phyloP scores from a whole-genome alignment of 1,140 invertebrate genomes.

The Drosophila takahashii region DNA sequence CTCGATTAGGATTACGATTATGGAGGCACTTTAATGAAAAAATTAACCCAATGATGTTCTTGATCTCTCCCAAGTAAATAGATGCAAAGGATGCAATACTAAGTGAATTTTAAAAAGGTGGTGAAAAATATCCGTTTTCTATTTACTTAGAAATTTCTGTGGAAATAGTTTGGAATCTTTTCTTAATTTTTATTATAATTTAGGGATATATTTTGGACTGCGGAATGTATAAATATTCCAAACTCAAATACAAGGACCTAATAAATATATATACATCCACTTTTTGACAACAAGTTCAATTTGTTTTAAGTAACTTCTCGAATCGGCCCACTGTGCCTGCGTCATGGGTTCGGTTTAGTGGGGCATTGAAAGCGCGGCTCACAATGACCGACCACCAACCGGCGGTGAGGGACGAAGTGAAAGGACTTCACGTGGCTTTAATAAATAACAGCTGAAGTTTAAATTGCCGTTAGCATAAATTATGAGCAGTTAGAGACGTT shows the following conservation, averaged over 20 bases:
- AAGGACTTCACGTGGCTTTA: slow-evolving; percentile 56
- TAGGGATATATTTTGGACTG: too few species aligned
- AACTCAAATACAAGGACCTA: too few species aligned
- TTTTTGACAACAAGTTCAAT: too few species aligned
- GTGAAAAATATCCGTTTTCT: too few species aligned
- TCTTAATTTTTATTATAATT: neutral
- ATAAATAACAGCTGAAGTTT: slow-evolving; percentile 80
- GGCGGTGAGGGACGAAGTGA: neutral
- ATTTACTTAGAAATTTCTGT: too few species aligned
- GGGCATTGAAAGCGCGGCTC: slow-evolving; percentile 53
- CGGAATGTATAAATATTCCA: too few species aligned
- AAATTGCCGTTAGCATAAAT: slow-evolving; percentile 82
- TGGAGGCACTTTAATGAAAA: slow-evolving; percentile 37
- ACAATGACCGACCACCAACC: slow-evolving; percentile 24
- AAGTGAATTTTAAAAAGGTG: slow-evolving; percentile 1
- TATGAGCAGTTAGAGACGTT: slow-evolving; percentile 75
- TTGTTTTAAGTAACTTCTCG: neutral
- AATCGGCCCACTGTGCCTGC: slow-evolving; percentile 38
- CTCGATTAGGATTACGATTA: slow-evolving; percentile 43
- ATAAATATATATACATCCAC: too few species aligned
- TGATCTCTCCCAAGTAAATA: slow-evolving; percentile 28
- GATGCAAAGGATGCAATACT: slow-evolving; percentile 13
- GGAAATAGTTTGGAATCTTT: too few species aligned
- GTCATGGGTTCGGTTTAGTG: slow-evolving; percentile 2
- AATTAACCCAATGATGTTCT: slow-evolving; percentile 38